Conservation (phyloP, 2,113 vertebrate genomes). For the Forbesichthys papilliferus region DNA sequence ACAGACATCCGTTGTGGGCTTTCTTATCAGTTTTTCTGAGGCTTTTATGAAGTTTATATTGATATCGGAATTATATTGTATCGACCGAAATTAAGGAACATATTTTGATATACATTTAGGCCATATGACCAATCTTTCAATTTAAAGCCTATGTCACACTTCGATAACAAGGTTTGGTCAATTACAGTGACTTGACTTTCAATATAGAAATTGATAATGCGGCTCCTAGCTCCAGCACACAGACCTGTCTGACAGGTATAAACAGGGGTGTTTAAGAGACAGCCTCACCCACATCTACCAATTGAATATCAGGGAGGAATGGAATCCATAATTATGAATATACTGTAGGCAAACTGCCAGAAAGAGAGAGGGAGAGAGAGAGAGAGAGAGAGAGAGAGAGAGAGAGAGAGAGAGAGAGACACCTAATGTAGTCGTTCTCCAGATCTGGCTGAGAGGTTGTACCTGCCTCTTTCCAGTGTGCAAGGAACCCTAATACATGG, state of each 20-base stretch:
- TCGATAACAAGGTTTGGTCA: conserved; percentile 1
- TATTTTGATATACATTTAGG: too few species aligned
- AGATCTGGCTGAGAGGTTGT: conserved; percentile 36
- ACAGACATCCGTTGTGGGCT: too few species aligned
- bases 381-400: conserved; percentile 12
- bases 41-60: too few species aligned
- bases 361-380: conserved; percentile 16
- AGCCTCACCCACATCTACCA: conserved; percentile 27
- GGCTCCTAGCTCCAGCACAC: neutral
- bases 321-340: conserved; percentile 45
- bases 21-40: too few species aligned
- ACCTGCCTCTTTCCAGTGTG: conserved; percentile 42
- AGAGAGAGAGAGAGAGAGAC: conserved; percentile 34
- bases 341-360: conserved; percentile 38
- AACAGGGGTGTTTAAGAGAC: conserved; percentile 28
- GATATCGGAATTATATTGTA: too few species aligned
- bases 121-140: too few species aligned
- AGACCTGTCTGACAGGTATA: conserved; percentile 17
- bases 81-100: too few species aligned
- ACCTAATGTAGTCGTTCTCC: conserved; percentile 43
- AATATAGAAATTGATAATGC: neutral
- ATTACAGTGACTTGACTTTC: neutral
- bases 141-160: too few species aligned
- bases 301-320: conserved; percentile 40
- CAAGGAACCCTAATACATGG: conserved; percentile 50